phyloP scores from a whole-genome alignment of 2,797 vertebrate genomes.

The Pelobates cultripes region DNA sequence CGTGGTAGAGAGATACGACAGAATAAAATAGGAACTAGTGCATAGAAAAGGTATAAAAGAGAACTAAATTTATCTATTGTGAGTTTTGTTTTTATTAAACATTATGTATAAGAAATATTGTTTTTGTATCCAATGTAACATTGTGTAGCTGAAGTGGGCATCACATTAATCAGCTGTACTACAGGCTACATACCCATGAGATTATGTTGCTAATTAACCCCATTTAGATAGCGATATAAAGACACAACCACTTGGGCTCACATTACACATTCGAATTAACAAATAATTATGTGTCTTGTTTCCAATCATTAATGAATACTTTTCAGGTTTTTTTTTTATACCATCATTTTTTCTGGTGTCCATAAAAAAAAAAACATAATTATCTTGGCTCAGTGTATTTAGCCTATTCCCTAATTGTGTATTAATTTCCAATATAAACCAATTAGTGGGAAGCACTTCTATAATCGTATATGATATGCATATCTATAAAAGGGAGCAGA shows the following conservation, averaged over 20 bases:
- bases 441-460: neutral
- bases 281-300: conserved; percentile 18
- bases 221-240: neutral
- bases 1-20: too few relatives aligned
- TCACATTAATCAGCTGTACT: neutral
- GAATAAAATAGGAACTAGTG: too few relatives aligned
- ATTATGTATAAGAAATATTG: too few relatives aligned
- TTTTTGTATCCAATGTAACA: too few relatives aligned
- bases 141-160: neutral
- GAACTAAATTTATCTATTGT: too few relatives aligned
- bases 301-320: conserved; percentile 9
- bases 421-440: neutral
- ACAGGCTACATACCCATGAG: conserved; percentile 1
- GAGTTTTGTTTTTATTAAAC: too few relatives aligned
- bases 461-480: too few relatives aligned
- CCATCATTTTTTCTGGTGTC: conserved; percentile 14
- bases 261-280: conserved; percentile 15
- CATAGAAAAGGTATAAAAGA: too few relatives aligned
- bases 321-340: neutral
- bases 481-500: too few relatives aligned
- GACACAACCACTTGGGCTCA: neutral
- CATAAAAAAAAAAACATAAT: conserved; percentile 23
- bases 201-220: conserved; percentile 28
- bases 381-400: conserved; percentile 8
- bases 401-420: conserved; percentile 6